Conservation (phyloP, 2,797 vertebrate genomes). For the Malacoctenus gilli region DNA sequence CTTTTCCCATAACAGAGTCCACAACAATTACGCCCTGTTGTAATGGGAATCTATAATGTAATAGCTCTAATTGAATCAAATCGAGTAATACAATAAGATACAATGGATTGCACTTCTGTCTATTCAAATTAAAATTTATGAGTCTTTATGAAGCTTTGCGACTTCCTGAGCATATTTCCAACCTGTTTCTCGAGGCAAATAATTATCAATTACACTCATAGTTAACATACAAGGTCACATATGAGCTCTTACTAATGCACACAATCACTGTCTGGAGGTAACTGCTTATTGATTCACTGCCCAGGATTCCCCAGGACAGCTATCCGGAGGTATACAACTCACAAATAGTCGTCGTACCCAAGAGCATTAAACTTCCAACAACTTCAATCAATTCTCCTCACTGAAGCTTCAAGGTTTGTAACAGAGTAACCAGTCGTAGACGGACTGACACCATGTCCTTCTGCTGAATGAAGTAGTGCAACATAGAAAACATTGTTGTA, state of each 20-base stretch:
- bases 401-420: slow-evolving; percentile 46
- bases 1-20: slow-evolving; percentile 15
- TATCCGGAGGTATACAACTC: slow-evolving; percentile 62
- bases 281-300: slow-evolving; percentile 58
- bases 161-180: not conserved
- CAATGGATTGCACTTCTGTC: slow-evolving; percentile 1
- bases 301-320: slow-evolving; percentile 50
- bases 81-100: not conserved
- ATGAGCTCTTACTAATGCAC: slow-evolving; percentile 25
- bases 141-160: not conserved
- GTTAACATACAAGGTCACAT: slow-evolving; percentile 9
- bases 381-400: slow-evolving; percentile 58
- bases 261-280: slow-evolving; percentile 44
- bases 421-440: slow-evolving; percentile 42
- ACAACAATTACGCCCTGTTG: slow-evolving; percentile 29
- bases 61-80: slow-evolving; percentile 1
- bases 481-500: slow-evolving; percentile 5
- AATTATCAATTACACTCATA: not conserved
- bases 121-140: not conserved
- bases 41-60: slow-evolving; percentile 15
- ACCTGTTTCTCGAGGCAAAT: not conserved
- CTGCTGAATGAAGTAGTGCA: slow-evolving; percentile 35
- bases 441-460: slow-evolving; percentile 36
- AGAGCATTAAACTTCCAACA: slow-evolving; percentile 58
- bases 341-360: slow-evolving; percentile 51